Evolutionary conservation across 2,113 vertebrate genomes (phyloP), one percentile per base, ranked within the genome.

Genomic region (Campylomormyrus numenius): DNA sequence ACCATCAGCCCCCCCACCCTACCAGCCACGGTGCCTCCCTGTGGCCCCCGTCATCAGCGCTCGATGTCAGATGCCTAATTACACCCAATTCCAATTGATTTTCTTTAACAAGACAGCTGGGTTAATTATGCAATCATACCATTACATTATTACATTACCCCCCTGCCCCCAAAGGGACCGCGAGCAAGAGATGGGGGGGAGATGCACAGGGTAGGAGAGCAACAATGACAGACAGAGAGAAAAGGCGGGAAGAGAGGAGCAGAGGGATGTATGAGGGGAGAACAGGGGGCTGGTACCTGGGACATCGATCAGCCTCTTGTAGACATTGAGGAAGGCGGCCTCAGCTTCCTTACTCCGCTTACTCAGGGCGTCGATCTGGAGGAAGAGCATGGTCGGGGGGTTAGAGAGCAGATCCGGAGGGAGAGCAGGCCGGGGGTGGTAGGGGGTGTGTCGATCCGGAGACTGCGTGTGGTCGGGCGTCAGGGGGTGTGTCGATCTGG

Each of bases 271-370:
- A 42, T 9, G 49, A 27, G 2, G 48, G 84, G 21, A 50, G 9
- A 48, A 77, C 4, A 35, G 2, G 4, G 35, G 19, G 35, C 74
- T 19, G 35, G 15, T 96, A 99, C 98, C 98, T 96, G 98, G 98
- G 92, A 99, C 98, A 95, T 99, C 98, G 91, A 99, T 99, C 95
- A 99, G 95, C 96, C 97, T 97, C 94, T 99, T 99, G 94, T 99
- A 99, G 93, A 99, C 98, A 92, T 98, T 99, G 95, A 99, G 95
- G 96, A 99, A 99, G 94, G 98, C 98, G 90, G 98, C 97, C 95
- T 99, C 98, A 90, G 98, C 98, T 97, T 99, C 98, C 97, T 99
- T 99, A 95, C 98, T 99, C 96, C 98, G 97, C 95, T 98, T 99
- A 94, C 98, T 98, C 95, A 99, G 94, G 89, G 98, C 98, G 92